Conservation (phyloP, 2,113 vertebrate species). For the Setophaga kirtlandii region DNA sequence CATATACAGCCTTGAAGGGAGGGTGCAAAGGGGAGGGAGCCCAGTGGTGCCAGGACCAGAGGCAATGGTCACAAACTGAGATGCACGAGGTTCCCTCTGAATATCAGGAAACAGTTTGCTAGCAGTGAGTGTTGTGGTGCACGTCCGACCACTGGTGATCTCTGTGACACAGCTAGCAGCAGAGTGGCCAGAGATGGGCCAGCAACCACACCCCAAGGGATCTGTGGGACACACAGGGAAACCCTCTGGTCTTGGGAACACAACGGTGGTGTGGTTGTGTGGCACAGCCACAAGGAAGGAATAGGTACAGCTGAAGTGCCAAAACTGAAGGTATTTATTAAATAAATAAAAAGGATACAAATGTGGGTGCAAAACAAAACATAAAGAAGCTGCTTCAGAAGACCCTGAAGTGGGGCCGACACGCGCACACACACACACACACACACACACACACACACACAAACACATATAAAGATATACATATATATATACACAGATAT, state of each 20-base stretch:
- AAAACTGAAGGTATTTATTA: background rate
- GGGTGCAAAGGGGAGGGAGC: background rate
- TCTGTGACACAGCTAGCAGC: background rate
- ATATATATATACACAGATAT: too few relatives aligned
- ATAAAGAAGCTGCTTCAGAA: background rate
- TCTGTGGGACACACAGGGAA: background rate
- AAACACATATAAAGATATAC: too few relatives aligned
- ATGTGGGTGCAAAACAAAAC: background rate
- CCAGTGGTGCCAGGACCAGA: background rate
- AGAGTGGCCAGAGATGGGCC: rapidly evolving
- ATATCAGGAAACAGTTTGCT: background rate
- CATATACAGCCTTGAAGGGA: background rate
- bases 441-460: too few relatives aligned
- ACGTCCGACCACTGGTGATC: rapidly evolving
- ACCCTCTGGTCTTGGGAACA: background rate
- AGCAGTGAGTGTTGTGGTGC: background rate
- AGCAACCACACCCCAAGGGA: background rate
- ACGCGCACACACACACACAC: too few relatives aligned
- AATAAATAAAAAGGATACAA: background rate
- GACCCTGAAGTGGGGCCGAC: background rate
- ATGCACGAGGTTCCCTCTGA: background rate
- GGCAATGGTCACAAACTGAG: background rate
- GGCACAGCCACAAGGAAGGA: background rate
- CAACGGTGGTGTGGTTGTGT: rapidly evolving
- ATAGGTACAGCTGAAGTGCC: background rate